A percentile compares a stretch with the other conserved stretches of the same genome.
Evolutionary conservation across 1,140 invertebrate genomes (phyloP).

Genomic region (Hormaphis cornu): DNA sequence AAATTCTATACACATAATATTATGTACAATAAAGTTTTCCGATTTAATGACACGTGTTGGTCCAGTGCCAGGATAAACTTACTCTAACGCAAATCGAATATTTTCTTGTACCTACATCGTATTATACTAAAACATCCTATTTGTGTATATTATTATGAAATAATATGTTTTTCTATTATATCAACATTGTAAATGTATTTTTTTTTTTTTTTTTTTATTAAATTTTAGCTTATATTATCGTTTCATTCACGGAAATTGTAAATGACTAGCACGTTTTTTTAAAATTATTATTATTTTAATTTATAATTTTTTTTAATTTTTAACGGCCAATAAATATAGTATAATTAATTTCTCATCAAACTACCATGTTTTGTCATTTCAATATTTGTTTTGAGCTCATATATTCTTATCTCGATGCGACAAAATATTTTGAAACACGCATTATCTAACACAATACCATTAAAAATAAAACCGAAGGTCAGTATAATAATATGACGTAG

Average conservation of each 20-base stretch:
- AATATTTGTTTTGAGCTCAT: constrained; percentile 5
- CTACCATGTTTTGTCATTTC: constrained; percentile 30
- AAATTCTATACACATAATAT: not conserved
- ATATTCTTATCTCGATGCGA: constrained; percentile 14
- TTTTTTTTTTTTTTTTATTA: constrained; percentile 22
- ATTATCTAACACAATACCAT: not conserved
- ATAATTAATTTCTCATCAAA: constrained; percentile 40
- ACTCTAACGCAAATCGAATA: constrained; percentile 3
- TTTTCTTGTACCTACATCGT: constrained; percentile 6
- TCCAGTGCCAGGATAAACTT: constrained; percentile 1
- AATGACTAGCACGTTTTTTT: constrained; percentile 35
- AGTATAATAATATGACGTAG: too few relatives aligned
- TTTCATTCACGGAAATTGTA: constrained; percentile 13
- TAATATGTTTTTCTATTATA: constrained; percentile 5
- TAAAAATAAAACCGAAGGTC: too few relatives aligned
- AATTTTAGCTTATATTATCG: constrained; percentile 40
- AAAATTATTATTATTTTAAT: constrained; percentile 39
- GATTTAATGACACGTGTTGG: not conserved
- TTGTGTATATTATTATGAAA: constrained; percentile 26
- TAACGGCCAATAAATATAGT: constrained; percentile 52
- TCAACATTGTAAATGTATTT: constrained; percentile 20
- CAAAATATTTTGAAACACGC: not conserved
- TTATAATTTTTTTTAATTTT: constrained; percentile 37
- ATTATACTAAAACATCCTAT: constrained; percentile 29
- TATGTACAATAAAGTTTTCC: not conserved